A percentile compares a stretch with the other conserved stretches of the same genome.
These are phyloP conservation scores for Noctilio leporinus DNA, from an alignment of 2,113 vertebrate genomes.

Conservation along the genomic window DNA sequence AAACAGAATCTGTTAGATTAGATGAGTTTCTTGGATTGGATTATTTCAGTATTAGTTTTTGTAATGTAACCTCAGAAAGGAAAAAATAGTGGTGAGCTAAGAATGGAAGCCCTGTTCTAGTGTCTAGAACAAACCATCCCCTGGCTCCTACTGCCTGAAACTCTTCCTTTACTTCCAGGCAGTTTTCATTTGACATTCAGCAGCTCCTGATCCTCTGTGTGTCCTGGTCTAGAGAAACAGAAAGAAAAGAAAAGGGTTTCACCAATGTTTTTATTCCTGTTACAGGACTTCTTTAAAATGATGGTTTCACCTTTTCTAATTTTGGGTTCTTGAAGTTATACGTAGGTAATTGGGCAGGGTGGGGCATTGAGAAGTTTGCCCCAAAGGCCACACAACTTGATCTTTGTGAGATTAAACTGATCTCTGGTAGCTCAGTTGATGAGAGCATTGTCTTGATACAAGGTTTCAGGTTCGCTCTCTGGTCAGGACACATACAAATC, in stretches of 20 bases:
- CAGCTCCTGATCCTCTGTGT: neutral
- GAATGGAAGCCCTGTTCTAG: neutral
- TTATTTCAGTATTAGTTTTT: neutral
- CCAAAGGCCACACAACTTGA: constrained; percentile 34
- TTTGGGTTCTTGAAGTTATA: constrained; percentile 35
- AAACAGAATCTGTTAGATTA: neutral
- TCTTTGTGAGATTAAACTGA: constrained; percentile 50
- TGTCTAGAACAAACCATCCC: neutral
- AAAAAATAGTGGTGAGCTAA: neutral
- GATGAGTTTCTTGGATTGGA: neutral
- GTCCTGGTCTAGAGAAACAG: neutral
- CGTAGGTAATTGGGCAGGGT: neutral
- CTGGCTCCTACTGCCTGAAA: neutral
- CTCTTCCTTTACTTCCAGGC: neutral
- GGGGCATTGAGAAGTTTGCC: no score
- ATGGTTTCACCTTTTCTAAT: neutral
- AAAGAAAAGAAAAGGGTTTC: neutral
- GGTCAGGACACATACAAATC: no score
- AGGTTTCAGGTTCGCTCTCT: no score
- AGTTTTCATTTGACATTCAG: neutral
- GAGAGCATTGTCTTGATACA: no score
- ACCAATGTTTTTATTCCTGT: neutral
- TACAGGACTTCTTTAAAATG: neutral
- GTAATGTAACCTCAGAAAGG: neutral
- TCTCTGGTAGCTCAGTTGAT: constrained; percentile 4